A percentile compares a stretch with the other conserved stretches of the same genome.
These are phyloP conservation scores for Dendrocincla tyrannina DNA, from an alignment of 2,797 vertebrate species.

Conservation along the genomic window DNA sequence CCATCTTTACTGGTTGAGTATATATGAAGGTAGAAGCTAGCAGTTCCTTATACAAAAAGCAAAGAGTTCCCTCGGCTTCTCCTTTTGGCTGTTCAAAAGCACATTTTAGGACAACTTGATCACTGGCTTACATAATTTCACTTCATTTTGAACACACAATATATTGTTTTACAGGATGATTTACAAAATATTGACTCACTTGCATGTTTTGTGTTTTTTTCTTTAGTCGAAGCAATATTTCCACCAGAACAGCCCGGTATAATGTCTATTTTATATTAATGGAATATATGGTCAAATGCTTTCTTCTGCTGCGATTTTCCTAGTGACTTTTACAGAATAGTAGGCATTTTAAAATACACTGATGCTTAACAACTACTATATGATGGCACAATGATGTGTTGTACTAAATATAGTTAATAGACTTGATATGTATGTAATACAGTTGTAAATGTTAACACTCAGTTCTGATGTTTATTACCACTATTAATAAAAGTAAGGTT, in stretches of 20 bases:
- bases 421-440: neutral
- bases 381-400: neutral
- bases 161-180: neutral
- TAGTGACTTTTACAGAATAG: neutral
- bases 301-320: neutral
- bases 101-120: neutral
- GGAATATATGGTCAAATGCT: neutral
- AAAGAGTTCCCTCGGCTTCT: neutral
- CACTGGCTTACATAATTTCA: neutral
- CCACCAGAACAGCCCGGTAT: neutral
- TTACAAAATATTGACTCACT: neutral
- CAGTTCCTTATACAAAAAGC: neutral
- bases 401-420: neutral
- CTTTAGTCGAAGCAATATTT: neutral
- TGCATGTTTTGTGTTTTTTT: neutral
- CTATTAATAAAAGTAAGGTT: neutral
- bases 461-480: neutral
- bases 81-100: neutral
- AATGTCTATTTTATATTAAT: neutral
- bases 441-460: neutral
- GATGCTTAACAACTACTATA: neutral
- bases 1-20: neutral
- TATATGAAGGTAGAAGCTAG: neutral
- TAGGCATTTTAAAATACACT: neutral
- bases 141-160: neutral